Conservation (phyloP, 2,797 vertebrate species). For the Cygnus olor region DNA sequence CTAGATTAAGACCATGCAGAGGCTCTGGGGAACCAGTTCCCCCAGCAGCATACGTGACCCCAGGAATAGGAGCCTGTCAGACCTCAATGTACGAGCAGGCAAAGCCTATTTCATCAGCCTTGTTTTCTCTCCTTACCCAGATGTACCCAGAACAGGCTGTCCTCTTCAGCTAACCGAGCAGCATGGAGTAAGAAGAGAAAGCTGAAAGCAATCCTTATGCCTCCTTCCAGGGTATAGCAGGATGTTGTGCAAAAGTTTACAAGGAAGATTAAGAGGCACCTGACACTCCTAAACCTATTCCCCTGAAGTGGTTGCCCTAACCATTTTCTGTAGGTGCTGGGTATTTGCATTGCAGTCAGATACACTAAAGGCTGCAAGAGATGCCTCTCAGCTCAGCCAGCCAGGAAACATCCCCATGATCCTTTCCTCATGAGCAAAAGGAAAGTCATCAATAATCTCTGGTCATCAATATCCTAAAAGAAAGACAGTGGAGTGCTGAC, state of each 20-base stretch:
- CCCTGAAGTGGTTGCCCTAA: neutral
- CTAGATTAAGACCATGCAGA: neutral
- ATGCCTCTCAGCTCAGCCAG: neutral
- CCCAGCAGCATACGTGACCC: accelerated
- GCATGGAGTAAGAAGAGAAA: neutral
- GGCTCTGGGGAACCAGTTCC: neutral
- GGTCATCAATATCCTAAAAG: neutral
- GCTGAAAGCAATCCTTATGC: neutral
- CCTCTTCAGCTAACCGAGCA: neutral
- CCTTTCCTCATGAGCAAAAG: neutral
- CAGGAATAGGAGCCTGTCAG: neutral
- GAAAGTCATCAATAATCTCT: neutral
- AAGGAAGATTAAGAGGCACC: neutral
- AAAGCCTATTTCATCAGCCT: neutral
- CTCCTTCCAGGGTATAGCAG: neutral
- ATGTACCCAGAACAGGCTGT: accelerated
- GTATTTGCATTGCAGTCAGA: neutral
- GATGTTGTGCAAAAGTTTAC: neutral
- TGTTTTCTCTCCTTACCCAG: neutral
- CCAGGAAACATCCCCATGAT: neutral
- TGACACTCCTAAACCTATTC: neutral
- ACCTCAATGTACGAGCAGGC: neutral
- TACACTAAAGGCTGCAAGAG: neutral
- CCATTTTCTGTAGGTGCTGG: neutral
- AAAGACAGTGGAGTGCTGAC: neutral